phyloP scores from a whole-genome alignment of 2,797 vertebrate species.

The Myotis planiceps region DNA sequence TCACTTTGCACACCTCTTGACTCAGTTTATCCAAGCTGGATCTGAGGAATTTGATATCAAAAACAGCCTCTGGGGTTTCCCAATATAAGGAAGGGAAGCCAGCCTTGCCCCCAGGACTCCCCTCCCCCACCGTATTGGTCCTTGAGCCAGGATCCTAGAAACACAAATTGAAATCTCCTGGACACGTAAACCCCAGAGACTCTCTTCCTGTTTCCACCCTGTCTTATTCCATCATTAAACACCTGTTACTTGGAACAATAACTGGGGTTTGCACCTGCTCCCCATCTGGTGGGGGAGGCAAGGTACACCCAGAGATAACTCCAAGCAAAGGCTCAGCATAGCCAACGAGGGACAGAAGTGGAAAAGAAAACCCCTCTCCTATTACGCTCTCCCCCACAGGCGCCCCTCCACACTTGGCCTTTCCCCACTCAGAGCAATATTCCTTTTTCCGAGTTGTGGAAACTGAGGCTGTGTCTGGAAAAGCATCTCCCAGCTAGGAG shows the following conservation, averaged over 20 bases:
- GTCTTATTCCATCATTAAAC: neutral
- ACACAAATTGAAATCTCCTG: neutral
- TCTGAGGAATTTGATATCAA: neutral
- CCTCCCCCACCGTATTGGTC: neutral
- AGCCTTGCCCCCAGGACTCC: neutral
- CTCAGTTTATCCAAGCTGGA: neutral
- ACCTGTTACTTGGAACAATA: conserved; percentile 36
- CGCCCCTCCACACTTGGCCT: neutral
- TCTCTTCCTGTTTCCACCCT: neutral
- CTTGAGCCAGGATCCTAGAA: neutral
- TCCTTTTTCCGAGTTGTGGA: neutral
- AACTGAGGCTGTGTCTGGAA: neutral
- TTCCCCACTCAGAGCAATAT: neutral
- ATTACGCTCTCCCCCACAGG: neutral
- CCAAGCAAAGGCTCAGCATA: neutral
- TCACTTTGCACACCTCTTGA: neutral
- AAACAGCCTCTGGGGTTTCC: neutral
- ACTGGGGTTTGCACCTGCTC: neutral
- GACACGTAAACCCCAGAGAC: neutral
- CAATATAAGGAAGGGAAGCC: neutral
- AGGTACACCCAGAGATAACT: neutral
- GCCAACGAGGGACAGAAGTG: neutral
- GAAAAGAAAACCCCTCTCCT: neutral
- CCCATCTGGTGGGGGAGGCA: neutral
- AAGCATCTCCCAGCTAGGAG: neutral